Conservation (phyloP, 1,140 invertebrate species). For the Drosophila asahinai region DNA sequence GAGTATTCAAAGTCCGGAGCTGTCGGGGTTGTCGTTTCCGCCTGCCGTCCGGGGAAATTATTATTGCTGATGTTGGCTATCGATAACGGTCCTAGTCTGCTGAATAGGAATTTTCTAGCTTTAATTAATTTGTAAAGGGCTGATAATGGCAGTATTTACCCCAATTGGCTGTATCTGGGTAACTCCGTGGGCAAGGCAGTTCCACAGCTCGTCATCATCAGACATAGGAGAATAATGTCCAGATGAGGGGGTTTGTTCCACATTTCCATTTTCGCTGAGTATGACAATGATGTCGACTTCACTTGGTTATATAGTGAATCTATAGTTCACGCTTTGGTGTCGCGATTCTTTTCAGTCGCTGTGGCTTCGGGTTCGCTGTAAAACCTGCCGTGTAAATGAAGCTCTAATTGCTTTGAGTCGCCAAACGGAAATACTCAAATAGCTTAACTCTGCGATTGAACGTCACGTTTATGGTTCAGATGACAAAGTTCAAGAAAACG, state of each 20-base stretch:
- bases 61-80: constrained; percentile 6
- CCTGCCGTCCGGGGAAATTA: not conserved
- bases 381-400: constrained; percentile 58
- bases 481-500: constrained; percentile 1
- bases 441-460: constrained; percentile 33
- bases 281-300: constrained; percentile 30
- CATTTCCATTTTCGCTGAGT: constrained; percentile 57
- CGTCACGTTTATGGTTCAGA: constrained; percentile 46
- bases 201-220: constrained; percentile 27
- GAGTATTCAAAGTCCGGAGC: constrained; percentile 60
- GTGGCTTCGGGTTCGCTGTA: constrained; percentile 51
- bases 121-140: not conserved
- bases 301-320: constrained; percentile 60
- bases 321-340: constrained; percentile 13
- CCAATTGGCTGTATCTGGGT: constrained; percentile 53
- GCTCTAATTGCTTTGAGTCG: constrained; percentile 42
- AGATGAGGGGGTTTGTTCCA: constrained; percentile 31
- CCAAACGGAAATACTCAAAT: constrained; percentile 58
- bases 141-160: constrained; percentile 22
- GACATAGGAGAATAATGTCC: constrained; percentile 22
- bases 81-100: constrained; percentile 25
- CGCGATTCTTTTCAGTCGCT: constrained; percentile 22
- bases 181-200: constrained; percentile 33
- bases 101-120: not conserved
- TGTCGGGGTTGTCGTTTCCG: not conserved